phyloP scores from a whole-genome alignment of 2,797 vertebrate species.

The Lagothrix lagotricha region DNA sequence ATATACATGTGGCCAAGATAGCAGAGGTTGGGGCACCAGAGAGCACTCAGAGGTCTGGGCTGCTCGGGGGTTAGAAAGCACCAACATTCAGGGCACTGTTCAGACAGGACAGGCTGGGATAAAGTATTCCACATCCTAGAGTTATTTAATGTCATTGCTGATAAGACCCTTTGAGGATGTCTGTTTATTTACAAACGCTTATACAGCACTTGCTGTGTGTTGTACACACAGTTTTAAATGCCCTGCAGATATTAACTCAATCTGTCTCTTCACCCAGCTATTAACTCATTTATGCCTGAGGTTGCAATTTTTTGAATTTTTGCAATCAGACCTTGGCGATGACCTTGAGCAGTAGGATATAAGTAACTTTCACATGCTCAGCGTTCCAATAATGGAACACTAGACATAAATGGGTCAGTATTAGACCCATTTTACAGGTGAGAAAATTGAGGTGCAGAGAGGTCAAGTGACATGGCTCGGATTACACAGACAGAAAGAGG shows the following conservation, averaged over 20 bases:
- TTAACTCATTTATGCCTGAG: neutral
- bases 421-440: neutral
- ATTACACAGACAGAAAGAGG: neutral
- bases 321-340: neutral
- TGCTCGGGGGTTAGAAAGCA: neutral
- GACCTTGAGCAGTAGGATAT: neutral
- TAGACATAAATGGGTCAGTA: neutral
- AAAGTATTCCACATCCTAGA: neutral
- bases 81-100: neutral
- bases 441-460: slow-evolving; percentile 6
- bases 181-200: neutral
- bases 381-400: neutral
- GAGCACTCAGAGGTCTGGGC: neutral
- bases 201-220: neutral
- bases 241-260: neutral
- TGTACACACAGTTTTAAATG: neutral
- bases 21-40: neutral
- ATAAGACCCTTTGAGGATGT: neutral
- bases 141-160: neutral
- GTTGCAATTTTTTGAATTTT: neutral
- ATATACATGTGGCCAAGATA: neutral
- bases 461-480: neutral
- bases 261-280: neutral
- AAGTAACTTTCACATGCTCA: neutral
- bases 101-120: neutral